Conservation (phyloP, 2,113 vertebrate genomes). For the Ancistrus triradiatus region DNA sequence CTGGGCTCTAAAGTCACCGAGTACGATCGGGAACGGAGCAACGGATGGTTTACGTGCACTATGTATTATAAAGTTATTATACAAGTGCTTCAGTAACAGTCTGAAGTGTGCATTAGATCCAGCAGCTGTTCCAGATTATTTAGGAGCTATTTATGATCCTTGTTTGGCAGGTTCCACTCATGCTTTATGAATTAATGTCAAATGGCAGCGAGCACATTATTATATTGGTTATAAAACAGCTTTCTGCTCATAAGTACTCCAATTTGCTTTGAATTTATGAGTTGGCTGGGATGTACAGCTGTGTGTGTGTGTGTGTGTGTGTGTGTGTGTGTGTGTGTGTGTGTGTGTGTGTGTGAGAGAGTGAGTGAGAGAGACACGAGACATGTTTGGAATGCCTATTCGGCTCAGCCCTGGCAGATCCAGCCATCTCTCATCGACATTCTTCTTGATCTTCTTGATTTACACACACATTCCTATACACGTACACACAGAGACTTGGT, state of each 20-base stretch:
- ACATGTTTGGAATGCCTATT: constrained; percentile 32
- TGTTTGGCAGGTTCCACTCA: neutral
- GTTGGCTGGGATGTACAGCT: constrained; percentile 13
- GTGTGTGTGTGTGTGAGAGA: neutral
- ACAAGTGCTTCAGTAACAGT: neutral
- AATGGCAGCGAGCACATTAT: constrained; percentile 10
- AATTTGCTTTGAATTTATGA: constrained; percentile 27
- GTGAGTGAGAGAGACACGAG: constrained; percentile 25
- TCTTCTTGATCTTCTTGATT: constrained; percentile 19
- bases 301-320: constrained; percentile 15
- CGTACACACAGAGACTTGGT: constrained; percentile 11
- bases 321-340: constrained; percentile 2
- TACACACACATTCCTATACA: neutral
- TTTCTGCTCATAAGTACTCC: constrained; percentile 1
- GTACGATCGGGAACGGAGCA: neutral
- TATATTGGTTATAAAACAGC: neutral
- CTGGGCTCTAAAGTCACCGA: neutral
- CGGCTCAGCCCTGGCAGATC: constrained; percentile 17
- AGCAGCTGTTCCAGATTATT: constrained; percentile 8
- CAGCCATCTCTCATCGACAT: constrained; percentile 39
- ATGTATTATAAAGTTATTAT: neutral
- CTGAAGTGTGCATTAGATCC: neutral
- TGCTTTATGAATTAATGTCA: constrained; percentile 5
- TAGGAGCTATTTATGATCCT: neutral
- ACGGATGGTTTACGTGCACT: neutral